Percentiles rank a stretch among this genome's conserved stretches.
These are phyloP conservation scores for Phrynocephalus guinanensis DNA, from an alignment of 2,797 vertebrate genomes.

Conservation along the genomic window DNA sequence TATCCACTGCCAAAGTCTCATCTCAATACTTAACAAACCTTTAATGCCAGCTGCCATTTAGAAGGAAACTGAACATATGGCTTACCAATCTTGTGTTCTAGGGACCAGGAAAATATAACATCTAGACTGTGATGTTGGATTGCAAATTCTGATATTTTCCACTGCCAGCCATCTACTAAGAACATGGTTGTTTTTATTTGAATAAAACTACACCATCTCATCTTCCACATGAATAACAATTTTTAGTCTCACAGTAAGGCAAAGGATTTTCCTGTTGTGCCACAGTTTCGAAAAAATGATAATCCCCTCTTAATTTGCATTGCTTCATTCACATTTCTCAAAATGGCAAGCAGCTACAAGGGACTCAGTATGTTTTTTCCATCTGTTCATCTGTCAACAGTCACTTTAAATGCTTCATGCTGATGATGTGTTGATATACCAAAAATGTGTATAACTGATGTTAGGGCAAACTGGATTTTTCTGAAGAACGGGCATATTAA, in stretches of 20 bases:
- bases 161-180: too few relatives aligned
- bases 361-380: conserved; percentile 45
- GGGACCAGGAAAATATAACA: too few relatives aligned
- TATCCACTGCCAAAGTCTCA: conserved; percentile 64
- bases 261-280: background rate
- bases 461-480: conserved; percentile 40
- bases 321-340: conserved; percentile 51
- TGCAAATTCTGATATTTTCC: too few relatives aligned
- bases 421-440: conserved; percentile 7
- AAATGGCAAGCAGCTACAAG: conserved; percentile 48
- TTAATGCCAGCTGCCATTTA: conserved; percentile 37
- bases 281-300: conserved; percentile 26
- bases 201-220: background rate
- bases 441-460: background rate
- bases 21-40: conserved; percentile 51
- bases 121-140: too few relatives aligned
- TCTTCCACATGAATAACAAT: conserved; percentile 23
- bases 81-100: background rate
- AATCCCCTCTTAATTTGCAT: conserved; percentile 40
- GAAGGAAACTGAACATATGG: conserved; percentile 31
- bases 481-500: conserved; percentile 19
- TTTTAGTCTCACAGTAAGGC: background rate
- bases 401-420: conserved; percentile 33
- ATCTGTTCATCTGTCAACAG: conserved; percentile 65
- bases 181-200: background rate